Percentiles rank a stretch among this genome's conserved stretches.
Conservation (phyloP, 2,113 vertebrate genomes). For the Apodemus sylvaticus region DNA sequence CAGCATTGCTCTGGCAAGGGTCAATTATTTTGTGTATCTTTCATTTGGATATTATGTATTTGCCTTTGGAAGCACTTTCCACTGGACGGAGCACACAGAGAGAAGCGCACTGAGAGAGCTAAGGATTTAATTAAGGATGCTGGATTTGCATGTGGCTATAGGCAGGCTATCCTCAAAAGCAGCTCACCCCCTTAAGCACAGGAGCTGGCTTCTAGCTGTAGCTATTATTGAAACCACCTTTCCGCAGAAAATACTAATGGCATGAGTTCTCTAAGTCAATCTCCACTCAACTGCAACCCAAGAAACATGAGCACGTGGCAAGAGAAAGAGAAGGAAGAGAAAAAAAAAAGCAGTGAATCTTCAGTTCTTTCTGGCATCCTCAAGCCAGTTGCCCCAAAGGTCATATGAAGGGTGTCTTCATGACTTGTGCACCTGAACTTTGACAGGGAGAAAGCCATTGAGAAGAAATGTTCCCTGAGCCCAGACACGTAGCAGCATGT, state of each 20-base stretch:
- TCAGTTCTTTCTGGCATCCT: not conserved
- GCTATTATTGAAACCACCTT: not conserved
- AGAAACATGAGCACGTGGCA: not conserved
- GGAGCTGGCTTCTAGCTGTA: not conserved
- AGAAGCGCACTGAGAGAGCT: not conserved
- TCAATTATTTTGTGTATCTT: not conserved
- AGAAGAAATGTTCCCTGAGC: not conserved
- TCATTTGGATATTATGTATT: not conserved
- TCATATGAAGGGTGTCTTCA: not conserved
- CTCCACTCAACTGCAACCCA: constrained; percentile 1
- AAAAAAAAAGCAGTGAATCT: not conserved
- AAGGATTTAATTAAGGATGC: constrained; percentile 38
- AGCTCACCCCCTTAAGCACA: not conserved
- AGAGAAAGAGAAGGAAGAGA: not conserved
- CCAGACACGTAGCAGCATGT: not conserved
- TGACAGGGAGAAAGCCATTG: not conserved
- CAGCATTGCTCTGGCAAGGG: not conserved
- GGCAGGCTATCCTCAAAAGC: not conserved
- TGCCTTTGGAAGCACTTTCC: not conserved
- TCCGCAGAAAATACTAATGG: not conserved
- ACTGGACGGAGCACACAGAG: not conserved
- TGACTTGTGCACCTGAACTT: not conserved
- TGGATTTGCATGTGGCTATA: not conserved
- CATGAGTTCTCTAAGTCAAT: constrained; percentile 7
- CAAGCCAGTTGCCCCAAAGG: not conserved